phyloP scores from a whole-genome alignment of 2,888 invertebrate species.

The Mythimna vitellina region DNA sequence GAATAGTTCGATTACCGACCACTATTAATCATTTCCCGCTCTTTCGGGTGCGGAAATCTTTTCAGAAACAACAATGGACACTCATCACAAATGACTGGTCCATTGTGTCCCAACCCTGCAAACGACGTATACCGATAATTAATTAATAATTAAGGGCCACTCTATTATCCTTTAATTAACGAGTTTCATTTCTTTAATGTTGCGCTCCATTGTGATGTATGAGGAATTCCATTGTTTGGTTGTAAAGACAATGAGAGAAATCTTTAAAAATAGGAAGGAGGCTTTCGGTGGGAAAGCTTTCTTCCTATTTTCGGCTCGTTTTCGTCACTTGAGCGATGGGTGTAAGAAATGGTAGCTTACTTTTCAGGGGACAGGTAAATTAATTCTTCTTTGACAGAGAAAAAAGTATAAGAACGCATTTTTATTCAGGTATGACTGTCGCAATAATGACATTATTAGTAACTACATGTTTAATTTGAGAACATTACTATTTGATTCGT shows the following conservation, averaged over 20 bases:
- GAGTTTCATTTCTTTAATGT: slow-evolving; percentile 67
- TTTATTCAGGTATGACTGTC: no score
- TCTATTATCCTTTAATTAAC: slow-evolving; percentile 74
- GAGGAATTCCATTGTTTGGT: slow-evolving; percentile 47
- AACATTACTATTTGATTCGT: not conserved
- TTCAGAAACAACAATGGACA: slow-evolving; percentile 70
- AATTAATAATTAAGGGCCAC: slow-evolving; percentile 78
- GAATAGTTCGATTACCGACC: slow-evolving; percentile 64
- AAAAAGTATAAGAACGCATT: not conserved
- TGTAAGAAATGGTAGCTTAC: slow-evolving; percentile 11
- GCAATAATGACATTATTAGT: no score
- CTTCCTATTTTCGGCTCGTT: no score
- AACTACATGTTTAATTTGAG: not conserved
- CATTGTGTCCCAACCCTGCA: slow-evolving; percentile 72
- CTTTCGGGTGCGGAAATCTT: slow-evolving; percentile 65
- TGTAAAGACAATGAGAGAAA: slow-evolving; percentile 31
- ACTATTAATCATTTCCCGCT: slow-evolving; percentile 66
- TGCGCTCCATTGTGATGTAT: slow-evolving; percentile 58
- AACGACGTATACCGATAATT: slow-evolving; percentile 75
- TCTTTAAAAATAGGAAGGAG: slow-evolving; percentile 42
- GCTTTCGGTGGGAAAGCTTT: not conserved
- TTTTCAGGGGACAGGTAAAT: slow-evolving; percentile 2
- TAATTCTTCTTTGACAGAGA: not conserved
- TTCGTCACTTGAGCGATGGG: slow-evolving; percentile 30
- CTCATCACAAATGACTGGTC: slow-evolving; percentile 67